phyloP scores from a whole-genome alignment of 1,140 invertebrate species.

The Eurosta solidaginis region DNA sequence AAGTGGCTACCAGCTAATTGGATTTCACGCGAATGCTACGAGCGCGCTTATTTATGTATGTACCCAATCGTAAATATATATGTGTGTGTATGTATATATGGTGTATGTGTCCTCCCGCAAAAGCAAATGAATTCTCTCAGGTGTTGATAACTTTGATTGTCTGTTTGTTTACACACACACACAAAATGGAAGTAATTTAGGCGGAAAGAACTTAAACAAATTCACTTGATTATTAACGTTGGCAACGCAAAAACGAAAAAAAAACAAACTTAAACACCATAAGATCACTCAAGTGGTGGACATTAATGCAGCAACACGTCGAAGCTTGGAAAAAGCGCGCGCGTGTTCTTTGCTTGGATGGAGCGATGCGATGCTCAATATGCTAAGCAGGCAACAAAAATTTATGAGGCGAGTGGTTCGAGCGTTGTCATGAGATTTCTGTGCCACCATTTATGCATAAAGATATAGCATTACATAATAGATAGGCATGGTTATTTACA shows the following conservation, averaged over 20 bases:
- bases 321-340: not conserved
- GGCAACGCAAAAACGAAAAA: not conserved
- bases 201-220: not conserved
- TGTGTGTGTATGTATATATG: no score
- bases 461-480: no score
- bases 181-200: not conserved
- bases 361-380: not conserved
- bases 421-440: not conserved
- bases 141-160: not conserved
- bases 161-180: no score
- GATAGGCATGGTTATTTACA: no score
- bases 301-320: conserved; percentile 1
- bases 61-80: no score
- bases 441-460: no score
- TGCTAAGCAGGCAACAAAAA: not conserved
- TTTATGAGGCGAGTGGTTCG: not conserved
- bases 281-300: not conserved
- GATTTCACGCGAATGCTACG: conserved; percentile 1
- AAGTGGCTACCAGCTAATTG: conserved; percentile 20
- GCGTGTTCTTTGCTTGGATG: no score
- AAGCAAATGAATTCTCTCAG: not conserved
- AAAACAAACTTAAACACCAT: no score
- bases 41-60: not conserved
- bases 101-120: not conserved
- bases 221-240: not conserved